phyloP scores from a whole-genome alignment of 1,140 invertebrate species.

The Chrysopa pallens region DNA sequence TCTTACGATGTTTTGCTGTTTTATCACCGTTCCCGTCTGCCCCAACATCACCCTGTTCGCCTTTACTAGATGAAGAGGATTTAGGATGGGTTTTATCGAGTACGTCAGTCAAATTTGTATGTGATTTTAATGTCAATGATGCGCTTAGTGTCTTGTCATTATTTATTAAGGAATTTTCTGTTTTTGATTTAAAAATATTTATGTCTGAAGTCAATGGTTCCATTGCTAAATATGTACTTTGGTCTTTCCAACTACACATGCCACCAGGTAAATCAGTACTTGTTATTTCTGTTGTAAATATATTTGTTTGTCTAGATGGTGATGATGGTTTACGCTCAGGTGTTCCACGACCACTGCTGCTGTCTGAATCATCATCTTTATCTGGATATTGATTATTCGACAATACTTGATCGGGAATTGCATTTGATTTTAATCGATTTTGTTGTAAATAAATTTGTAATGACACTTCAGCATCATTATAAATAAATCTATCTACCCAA shows the following conservation, averaged over 20 bases:
- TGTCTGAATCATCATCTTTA: constrained; percentile 35
- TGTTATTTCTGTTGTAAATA: constrained; percentile 42
- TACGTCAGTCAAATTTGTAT: too few relatives aligned
- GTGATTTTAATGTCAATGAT: too few relatives aligned
- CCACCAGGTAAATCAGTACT: constrained; percentile 56
- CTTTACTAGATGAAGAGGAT: too few relatives aligned
- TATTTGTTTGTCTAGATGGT: constrained; percentile 12
- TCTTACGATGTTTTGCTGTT: too few relatives aligned
- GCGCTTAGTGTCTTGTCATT: too few relatives aligned
- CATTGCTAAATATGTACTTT: constrained; percentile 55
- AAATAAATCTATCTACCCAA: constrained; percentile 37
- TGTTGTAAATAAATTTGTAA: constrained; percentile 28
- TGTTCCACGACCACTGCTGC: constrained; percentile 35
- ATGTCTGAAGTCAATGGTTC: constrained; percentile 20
- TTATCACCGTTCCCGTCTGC: too few relatives aligned
- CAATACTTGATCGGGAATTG: constrained; percentile 15
- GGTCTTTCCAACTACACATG: constrained; percentile 63
- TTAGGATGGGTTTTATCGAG: too few relatives aligned
- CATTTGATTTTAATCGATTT: constrained; percentile 12
- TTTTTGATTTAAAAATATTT: too few relatives aligned
- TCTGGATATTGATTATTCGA: constrained; percentile 25
- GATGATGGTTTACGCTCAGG: constrained; percentile 16
- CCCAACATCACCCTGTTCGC: too few relatives aligned
- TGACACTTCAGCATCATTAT: constrained; percentile 41
- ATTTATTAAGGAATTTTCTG: too few relatives aligned